A percentile compares a stretch with the other conserved stretches of the same genome.
Evolutionary conservation across 2,888 invertebrate species (phyloP).

Genomic region (Eupithecia tripunctaria): DNA sequence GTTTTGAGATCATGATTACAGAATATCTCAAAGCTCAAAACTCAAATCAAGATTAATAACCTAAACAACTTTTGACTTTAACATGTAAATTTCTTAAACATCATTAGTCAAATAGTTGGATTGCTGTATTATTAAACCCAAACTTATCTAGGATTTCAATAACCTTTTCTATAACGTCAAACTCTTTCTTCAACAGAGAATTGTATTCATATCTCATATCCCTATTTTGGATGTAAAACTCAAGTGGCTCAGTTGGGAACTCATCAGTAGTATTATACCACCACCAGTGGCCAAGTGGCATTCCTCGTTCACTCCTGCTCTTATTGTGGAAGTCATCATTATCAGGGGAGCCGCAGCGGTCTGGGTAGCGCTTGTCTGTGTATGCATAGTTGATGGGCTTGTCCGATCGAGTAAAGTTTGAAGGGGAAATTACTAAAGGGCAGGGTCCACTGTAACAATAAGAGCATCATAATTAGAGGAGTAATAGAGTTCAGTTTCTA

Average conservation of each 20-base stretch:
- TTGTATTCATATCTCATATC: conserved; percentile 63
- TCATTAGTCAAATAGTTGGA: no score
- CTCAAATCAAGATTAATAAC: no score
- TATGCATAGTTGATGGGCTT: conserved; percentile 76
- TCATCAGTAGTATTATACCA: conserved; percentile 85
- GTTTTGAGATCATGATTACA: no score
- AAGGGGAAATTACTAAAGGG: conserved; percentile 89
- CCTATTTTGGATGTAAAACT: conserved; percentile 83
- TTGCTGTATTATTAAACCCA: not conserved
- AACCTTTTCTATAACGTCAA: conserved; percentile 75
- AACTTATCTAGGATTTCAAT: not conserved
- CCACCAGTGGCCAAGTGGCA: conserved; percentile 84
- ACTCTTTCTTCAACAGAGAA: conserved; percentile 72
- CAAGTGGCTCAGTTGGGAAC: conserved; percentile 86
- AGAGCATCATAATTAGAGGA: not conserved
- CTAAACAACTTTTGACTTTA: not conserved
- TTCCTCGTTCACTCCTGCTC: conserved; percentile 59
- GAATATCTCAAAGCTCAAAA: no score
- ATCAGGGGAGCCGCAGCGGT: conserved; percentile 44
- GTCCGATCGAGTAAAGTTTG: conserved; percentile 91
- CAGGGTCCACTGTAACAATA: conserved; percentile 64
- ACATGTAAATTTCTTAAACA: not conserved
- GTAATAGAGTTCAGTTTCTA: not conserved
- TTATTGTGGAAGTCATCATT: conserved; percentile 66
- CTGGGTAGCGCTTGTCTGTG: conserved; percentile 65